These are phyloP conservation scores for Ctenoplectra terminalis DNA, from an alignment of 1,140 invertebrate species.

Conservation along the genomic window DNA sequence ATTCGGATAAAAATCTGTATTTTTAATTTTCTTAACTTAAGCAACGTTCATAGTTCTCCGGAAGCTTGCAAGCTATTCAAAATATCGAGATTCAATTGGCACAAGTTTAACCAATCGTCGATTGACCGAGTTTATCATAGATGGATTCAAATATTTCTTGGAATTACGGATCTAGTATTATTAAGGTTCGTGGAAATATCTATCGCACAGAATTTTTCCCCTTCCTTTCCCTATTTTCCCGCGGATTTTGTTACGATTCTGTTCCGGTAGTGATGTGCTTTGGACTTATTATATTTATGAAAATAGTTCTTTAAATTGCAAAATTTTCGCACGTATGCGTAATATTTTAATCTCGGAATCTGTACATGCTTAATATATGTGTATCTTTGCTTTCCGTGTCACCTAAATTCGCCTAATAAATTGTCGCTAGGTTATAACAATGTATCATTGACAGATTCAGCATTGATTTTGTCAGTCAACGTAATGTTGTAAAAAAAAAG, in stretches of 20 bases:
- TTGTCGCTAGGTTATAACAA: constrained; percentile 60
- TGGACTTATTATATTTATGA: neutral
- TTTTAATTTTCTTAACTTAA: neutral
- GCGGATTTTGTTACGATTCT: constrained; percentile 72
- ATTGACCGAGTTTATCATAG: neutral
- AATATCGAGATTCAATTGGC: neutral
- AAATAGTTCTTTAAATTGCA: constrained; percentile 29
- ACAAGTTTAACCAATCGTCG: neutral
- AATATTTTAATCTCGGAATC: neutral
- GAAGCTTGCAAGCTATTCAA: neutral
- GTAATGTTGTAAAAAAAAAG: constrained; percentile 14
- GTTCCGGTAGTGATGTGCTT: neutral
- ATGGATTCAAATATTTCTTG: neutral
- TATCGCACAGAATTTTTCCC: neutral
- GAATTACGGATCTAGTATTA: neutral
- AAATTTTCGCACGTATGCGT: constrained; percentile 9
- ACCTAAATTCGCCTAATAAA: neutral
- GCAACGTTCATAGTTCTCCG: neutral
- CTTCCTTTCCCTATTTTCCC: constrained; percentile 69
- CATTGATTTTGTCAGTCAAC: neutral
- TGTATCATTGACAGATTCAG: constrained; percentile 50
- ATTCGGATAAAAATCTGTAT: neutral
- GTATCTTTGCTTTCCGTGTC: neutral
- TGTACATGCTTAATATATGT: neutral
- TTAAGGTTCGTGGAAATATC: neutral